These are phyloP conservation scores for Lichenostomus cassidix DNA, from an alignment of 2,113 vertebrate species.

Conservation along the genomic window DNA sequence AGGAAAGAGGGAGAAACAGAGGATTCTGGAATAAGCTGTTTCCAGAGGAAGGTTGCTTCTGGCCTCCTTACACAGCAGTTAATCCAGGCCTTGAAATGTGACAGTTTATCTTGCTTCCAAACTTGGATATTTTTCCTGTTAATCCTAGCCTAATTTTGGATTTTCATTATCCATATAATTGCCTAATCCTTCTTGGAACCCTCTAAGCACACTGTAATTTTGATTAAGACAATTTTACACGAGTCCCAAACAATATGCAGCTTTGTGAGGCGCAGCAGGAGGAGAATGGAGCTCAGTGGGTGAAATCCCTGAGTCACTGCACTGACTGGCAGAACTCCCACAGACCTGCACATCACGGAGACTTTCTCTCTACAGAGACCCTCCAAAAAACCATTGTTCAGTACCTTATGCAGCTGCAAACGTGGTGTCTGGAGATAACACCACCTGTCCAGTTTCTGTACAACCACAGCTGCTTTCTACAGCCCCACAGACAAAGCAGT, in stretches of 20 bases:
- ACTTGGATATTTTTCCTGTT: constrained; percentile 37
- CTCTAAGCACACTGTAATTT: constrained; percentile 2
- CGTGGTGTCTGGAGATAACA: neutral
- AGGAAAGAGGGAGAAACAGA: neutral
- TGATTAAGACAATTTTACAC: constrained; percentile 22
- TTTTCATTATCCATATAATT: constrained; percentile 55
- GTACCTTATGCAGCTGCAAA: neutral
- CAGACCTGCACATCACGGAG: neutral
- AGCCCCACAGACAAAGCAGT: accelerated
- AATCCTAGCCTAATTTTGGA: constrained; percentile 41
- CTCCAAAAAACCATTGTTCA: neutral
- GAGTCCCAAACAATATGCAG: neutral
- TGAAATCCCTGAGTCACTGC: neutral
- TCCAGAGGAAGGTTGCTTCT: neutral
- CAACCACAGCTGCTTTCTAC: neutral
- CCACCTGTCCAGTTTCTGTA: neutral
- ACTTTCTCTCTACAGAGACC: neutral
- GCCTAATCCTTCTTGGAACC: constrained; percentile 33
- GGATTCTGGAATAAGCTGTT: neutral
- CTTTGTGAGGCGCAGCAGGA: constrained; percentile 19
- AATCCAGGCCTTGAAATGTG: neutral
- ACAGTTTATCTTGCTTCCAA: constrained; percentile 44
- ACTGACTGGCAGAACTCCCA: neutral
- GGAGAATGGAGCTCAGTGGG: constrained; percentile 22
- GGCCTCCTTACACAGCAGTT: neutral